phyloP scores from a whole-genome alignment of 2,888 invertebrate genomes.

The Scaptomyza parva region DNA sequence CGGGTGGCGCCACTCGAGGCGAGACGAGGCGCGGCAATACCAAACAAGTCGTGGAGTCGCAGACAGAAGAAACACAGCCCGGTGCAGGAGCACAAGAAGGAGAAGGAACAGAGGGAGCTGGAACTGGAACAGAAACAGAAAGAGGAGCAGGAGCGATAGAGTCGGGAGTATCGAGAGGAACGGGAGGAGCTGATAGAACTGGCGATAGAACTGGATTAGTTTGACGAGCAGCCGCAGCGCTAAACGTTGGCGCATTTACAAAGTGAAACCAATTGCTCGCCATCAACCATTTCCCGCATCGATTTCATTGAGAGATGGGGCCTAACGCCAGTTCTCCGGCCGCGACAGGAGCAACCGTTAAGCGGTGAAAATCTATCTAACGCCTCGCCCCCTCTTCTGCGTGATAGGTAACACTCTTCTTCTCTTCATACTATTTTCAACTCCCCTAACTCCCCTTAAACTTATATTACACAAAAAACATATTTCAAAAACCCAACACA shows the following conservation, averaged over 20 bases:
- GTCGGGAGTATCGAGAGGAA: too few relatives aligned
- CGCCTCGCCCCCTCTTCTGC: conserved; percentile 85
- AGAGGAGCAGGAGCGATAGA: not conserved
- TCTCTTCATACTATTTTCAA: too few relatives aligned
- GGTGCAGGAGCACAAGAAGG: not conserved
- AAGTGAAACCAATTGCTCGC: conserved; percentile 83
- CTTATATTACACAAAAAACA: too few relatives aligned
- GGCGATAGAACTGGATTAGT: conserved; percentile 36
- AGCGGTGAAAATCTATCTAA: conserved; percentile 86
- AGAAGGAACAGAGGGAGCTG: not conserved
- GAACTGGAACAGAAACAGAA: not conserved
- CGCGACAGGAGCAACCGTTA: conserved; percentile 97
- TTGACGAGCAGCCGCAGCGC: conserved; percentile 42
- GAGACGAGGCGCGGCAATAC: conserved; percentile 15
- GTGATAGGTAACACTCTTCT: conserved; percentile 85
- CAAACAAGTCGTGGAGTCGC: conserved; percentile 10
- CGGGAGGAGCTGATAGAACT: not conserved
- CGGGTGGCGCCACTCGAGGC: conserved; percentile 18
- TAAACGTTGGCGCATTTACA: conserved; percentile 80
- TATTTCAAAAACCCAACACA: too few relatives aligned
- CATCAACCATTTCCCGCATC: conserved; percentile 95
- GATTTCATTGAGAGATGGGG: conserved; percentile 99
- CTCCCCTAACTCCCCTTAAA: not conserved
- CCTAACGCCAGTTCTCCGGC: conserved; percentile 98
- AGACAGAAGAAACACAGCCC: not conserved